phyloP scores from a whole-genome alignment of 2,113 vertebrate genomes.

The Takifugu bimaculatus region DNA sequence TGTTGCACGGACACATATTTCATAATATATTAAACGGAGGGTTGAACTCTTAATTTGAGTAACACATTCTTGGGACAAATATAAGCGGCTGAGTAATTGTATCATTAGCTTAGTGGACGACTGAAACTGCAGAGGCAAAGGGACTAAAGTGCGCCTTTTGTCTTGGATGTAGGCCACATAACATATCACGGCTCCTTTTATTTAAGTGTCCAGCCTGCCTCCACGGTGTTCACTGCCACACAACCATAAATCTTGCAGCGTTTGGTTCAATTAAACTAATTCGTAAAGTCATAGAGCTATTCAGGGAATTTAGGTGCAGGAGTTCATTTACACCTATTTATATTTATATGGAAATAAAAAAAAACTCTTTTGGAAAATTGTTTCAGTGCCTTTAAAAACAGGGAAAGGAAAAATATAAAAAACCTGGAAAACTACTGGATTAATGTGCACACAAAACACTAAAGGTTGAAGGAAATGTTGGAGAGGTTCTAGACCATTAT shows the following conservation, averaged over 20 bases:
- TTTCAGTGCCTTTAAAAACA: background rate
- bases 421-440: no score
- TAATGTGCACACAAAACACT: background rate
- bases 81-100: no score
- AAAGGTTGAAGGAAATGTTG: background rate
- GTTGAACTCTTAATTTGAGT: no score
- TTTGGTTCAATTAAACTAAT: slow-evolving; percentile 57
- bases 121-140: no score
- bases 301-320: slow-evolving; percentile 25
- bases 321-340: no score
- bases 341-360: background rate
- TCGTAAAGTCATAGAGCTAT: slow-evolving; percentile 45
- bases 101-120: no score
- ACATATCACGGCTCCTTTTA: slow-evolving; percentile 42
- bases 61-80: no score
- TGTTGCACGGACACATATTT: background rate
- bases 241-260: slow-evolving; percentile 54
- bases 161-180: slow-evolving; percentile 46
- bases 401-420: background rate
- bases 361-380: background rate
- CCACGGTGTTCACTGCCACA: slow-evolving; percentile 3
- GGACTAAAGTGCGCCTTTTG: background rate
- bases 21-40: no score
- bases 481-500: slow-evolving; percentile 4
- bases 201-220: slow-evolving; percentile 26